A percentile compares a stretch with the other conserved stretches of the same genome.
Conservation (phyloP, 2,888 invertebrate species). For the Acheta domesticus region DNA sequence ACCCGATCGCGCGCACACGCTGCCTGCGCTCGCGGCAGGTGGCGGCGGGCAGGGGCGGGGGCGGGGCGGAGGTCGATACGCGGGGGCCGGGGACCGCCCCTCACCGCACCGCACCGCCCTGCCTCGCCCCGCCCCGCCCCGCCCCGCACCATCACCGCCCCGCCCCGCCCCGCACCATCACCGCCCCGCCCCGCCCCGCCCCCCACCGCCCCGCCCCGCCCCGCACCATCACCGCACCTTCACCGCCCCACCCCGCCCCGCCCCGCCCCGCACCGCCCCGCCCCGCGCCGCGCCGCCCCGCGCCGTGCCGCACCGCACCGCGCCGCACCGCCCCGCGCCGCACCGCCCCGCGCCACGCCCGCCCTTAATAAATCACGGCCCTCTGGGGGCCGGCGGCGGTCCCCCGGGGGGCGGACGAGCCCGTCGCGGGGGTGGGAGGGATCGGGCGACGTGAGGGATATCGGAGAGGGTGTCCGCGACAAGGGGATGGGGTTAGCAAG, state of each 20-base stretch:
- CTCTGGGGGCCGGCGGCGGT: not conserved
- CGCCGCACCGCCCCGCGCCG: too few relatives aligned
- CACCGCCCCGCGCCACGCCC: not conserved
- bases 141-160: not conserved
- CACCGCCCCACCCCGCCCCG: not conserved
- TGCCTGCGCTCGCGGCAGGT: not conserved
- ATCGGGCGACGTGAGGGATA: not conserved
- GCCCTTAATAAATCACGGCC: slow-evolving; percentile 18
- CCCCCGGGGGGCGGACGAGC: not conserved
- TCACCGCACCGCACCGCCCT: too few relatives aligned
- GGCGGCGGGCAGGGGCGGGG: not conserved
- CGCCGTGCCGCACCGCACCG: too few relatives aligned
- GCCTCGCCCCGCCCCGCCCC: not conserved
- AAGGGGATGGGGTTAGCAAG: too few relatives aligned
- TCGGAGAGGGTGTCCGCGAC: too few relatives aligned
- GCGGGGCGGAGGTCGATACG: not conserved
- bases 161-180: too few relatives aligned
- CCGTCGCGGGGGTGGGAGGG: not conserved
- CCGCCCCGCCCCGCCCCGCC: not conserved
- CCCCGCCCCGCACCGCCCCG: not conserved
- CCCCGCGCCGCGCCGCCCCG: not conserved
- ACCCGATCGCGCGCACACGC: not conserved
- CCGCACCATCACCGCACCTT: too few relatives aligned
- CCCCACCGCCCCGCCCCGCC: not conserved
- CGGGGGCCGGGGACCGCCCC: not conserved